Base-by-base conservation (phyloP, 2,113 vertebrate genomes). In the Nerophis ophidion region DNA sequence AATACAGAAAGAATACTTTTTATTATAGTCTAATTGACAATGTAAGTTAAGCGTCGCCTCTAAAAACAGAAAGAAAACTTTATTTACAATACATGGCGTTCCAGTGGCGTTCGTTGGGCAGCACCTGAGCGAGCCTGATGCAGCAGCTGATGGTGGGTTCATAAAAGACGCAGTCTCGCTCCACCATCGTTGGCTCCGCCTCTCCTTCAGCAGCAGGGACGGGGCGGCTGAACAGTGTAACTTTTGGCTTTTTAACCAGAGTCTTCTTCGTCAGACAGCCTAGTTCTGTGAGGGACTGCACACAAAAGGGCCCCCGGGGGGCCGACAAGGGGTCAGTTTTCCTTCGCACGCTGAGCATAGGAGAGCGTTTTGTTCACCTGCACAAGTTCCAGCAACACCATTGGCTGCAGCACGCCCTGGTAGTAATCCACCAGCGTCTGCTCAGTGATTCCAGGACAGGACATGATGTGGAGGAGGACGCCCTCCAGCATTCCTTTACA, bases 401-500 rank as follows among this genome's bases (percentile, higher is more conserved):
- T 68, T 0, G 95, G 94, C 89, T 98, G 97, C 82, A 98, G 88
- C 0, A 93, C 89, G 0, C 89, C 87, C 12, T 65, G 50, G 84
- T 98, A 99, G 76, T 99, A 92, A 40, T 91, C 89, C 47, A 94
- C 33, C 50, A 99, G 84, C 5, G 6, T 4, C 0, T 72, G 74
- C 80, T 94, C 89, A 0, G 91, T 89, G 35, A 97, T 4, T 0
- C 94, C 95, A 0, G 97, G 97, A 47, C 76, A 84, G 1, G 79
- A 90, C 95, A 99, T 98, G 86, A 98, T 60, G 77, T 97, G 94
- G 68, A 89, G 90, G 1, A 99, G 88, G 61, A 98, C 12, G 0
- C 90, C 92, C 63, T 99, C 97, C 90, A 98, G 81, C 93, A 99
- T 96, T 7, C 95, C 95, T 63, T 98, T 99, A 61, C 93, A 95